Evolutionary conservation across 2,797 vertebrate species (phyloP).

Genomic region (Linurgus olivaceus): DNA sequence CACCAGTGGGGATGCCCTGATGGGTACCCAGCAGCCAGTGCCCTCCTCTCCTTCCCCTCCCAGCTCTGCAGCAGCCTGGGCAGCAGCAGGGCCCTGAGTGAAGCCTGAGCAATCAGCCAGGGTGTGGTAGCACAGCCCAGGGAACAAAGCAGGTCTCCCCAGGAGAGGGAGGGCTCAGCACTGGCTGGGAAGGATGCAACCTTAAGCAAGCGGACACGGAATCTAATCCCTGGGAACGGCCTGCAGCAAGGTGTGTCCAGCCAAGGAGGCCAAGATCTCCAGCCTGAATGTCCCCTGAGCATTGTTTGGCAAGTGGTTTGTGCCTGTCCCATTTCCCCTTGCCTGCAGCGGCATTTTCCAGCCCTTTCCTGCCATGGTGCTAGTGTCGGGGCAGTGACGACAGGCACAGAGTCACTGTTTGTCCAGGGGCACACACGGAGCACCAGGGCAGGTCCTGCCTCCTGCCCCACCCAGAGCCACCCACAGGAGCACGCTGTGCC

Average conservation of each 20-base stretch:
- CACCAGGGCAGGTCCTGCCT: background rate
- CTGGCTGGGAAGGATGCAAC: background rate
- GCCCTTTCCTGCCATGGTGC: slow-evolving; percentile 52
- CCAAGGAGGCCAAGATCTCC: background rate
- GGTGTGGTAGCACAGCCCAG: background rate
- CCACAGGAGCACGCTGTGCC: rapidly evolving
- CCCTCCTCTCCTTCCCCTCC: background rate
- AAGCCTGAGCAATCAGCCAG: background rate
- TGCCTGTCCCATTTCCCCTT: slow-evolving; percentile 6
- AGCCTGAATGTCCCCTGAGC: slow-evolving; percentile 7
- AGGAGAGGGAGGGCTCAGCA: background rate
- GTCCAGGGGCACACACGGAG: background rate
- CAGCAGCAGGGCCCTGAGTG: background rate
- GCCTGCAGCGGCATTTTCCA: slow-evolving; percentile 49
- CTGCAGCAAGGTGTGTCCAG: slow-evolving; percentile 25
- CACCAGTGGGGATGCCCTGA: background rate
- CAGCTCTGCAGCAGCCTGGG: background rate
- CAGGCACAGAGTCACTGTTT: background rate
- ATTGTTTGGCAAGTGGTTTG: slow-evolving; percentile 31
- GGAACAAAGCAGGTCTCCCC: background rate
- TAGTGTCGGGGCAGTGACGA: background rate
- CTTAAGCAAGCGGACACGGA: background rate
- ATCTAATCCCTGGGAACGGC: background rate
- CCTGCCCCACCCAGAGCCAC: background rate
- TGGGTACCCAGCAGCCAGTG: background rate